phyloP scores from a whole-genome alignment of 2,888 invertebrate species.

The Siphlonurus alternatus region DNA sequence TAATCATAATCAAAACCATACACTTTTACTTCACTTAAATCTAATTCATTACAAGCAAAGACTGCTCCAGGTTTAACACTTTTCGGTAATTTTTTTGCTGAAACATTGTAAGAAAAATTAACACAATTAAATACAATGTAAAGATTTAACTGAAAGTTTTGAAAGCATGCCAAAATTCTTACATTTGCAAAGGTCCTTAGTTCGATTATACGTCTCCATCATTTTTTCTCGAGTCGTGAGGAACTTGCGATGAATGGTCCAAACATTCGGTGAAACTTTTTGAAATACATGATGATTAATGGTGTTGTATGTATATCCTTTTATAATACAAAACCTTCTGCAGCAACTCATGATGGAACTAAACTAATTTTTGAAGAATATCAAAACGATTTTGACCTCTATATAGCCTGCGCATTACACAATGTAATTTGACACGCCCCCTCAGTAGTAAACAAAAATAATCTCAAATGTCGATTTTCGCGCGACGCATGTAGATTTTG shows the following conservation, averaged over 20 bases:
- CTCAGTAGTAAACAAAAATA: not conserved
- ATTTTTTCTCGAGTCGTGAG: conserved; percentile 26
- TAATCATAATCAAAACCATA: conserved; percentile 99
- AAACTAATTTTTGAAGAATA: not conserved
- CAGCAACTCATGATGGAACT: not conserved
- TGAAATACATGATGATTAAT: not conserved
- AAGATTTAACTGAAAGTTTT: no score
- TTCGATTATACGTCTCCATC: conserved; percentile 43
- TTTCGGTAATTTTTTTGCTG: conserved; percentile 72
- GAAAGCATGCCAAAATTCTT: conserved; percentile 26
- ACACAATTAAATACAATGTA: not conserved
- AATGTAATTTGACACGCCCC: not conserved
- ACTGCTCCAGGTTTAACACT: conserved; percentile 78
- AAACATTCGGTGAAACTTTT: not conserved
- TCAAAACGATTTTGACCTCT: not conserved
- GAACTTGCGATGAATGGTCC: not conserved
- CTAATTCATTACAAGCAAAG: conserved; percentile 92
- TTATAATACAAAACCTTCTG: not conserved
- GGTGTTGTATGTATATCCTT: not conserved
- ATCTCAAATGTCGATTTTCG: not conserved
- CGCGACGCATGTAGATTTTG: no score
- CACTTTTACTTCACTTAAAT: conserved; percentile 77
- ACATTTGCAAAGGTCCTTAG: conserved; percentile 55
- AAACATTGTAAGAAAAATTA: conserved; percentile 18
- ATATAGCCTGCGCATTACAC: not conserved